Evolutionary conservation across 2,797 vertebrate species (phyloP), one percentile per base, ranked within the genome.

Genomic region (Kryptolebias ocellatus): DNA sequence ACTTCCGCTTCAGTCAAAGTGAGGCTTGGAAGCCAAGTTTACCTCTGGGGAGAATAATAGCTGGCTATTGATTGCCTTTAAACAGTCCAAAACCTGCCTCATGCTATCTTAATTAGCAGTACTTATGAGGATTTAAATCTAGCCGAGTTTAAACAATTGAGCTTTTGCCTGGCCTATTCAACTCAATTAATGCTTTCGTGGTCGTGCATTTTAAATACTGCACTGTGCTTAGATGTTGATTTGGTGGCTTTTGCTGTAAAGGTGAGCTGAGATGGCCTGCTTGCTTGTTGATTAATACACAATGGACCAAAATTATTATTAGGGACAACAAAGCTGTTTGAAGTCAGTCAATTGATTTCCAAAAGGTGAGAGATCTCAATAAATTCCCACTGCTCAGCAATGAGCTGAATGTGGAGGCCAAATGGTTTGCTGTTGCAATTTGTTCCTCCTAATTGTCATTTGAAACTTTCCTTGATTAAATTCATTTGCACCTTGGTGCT

Each of bases 51-150:
- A 91, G 79, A 86, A 89, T 84, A 80, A 91, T 83, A 77, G 79
- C 72, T 51, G 29, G 34, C 87, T 92, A 86, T 89, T 86, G 93
- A 91, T 92, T 88, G 74, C 76, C 82, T 90, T 79, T 90, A 93
- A 89, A 92, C 87, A 83, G 89, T 82, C 80, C 83, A 85, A 87
- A 87, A 91, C 83, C 93, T 89, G 84, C 82, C 85, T 88, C 72
- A 61, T 88, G 72, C 88, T 73, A 76, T 88, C 88, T 88, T 93
- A 88, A 94, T 95, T 94, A 94, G 89, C 80, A 76, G 83, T 91
- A 80, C 80, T 87, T 93, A 90, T 83, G 79, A 92, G 89, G 83
- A 90, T 91, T 91, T 90, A 85, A 83, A 88, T 89, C 74, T 80
- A 78, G 85, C 78, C 59, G 57, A 78, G 89, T 81, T 88, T 88